Percentiles rank a stretch among this genome's conserved stretches.
These are phyloP conservation scores for Spialia ferax DNA, from an alignment of 2,888 invertebrate species.

Conservation along the genomic window DNA sequence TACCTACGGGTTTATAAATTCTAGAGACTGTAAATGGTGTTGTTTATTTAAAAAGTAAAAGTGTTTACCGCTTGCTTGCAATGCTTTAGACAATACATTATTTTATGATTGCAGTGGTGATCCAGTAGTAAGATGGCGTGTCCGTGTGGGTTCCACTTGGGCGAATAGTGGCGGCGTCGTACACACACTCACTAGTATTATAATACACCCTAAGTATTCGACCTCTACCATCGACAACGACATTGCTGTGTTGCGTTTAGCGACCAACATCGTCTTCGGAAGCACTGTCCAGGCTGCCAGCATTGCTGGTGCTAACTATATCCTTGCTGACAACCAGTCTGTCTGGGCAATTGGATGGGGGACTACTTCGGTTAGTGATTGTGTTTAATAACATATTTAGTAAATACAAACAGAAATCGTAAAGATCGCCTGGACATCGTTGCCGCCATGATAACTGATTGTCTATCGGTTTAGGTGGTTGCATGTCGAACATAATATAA, in stretches of 20 bases:
- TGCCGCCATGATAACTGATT: too few relatives aligned
- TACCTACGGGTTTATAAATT: too few relatives aligned
- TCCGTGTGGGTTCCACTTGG: conserved; percentile 58
- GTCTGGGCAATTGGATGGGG: conserved; percentile 69
- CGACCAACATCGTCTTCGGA: conserved; percentile 50
- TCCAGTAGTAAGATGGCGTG: conserved; percentile 51
- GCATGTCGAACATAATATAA: too few relatives aligned
- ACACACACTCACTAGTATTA: conserved; percentile 45
- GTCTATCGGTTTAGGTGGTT: too few relatives aligned
- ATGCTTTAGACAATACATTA: not conserved
- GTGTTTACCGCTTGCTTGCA: too few relatives aligned
- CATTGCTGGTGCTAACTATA: conserved; percentile 58
- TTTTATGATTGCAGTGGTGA: conserved; percentile 41
- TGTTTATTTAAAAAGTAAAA: too few relatives aligned
- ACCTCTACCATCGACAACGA: conserved; percentile 55
- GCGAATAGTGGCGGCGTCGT: conserved; percentile 59
- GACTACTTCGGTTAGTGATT: too few relatives aligned
- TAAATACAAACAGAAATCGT: too few relatives aligned
- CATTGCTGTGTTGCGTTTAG: conserved; percentile 60
- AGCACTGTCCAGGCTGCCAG: conserved; percentile 49
- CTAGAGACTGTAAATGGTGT: too few relatives aligned
- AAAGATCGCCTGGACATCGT: too few relatives aligned
- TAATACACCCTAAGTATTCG: conserved; percentile 62
- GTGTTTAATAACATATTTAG: too few relatives aligned
- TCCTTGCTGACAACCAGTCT: conserved; percentile 56